phyloP scores from a whole-genome alignment of 2,797 vertebrate genomes.

The Cyclura pinguis region DNA sequence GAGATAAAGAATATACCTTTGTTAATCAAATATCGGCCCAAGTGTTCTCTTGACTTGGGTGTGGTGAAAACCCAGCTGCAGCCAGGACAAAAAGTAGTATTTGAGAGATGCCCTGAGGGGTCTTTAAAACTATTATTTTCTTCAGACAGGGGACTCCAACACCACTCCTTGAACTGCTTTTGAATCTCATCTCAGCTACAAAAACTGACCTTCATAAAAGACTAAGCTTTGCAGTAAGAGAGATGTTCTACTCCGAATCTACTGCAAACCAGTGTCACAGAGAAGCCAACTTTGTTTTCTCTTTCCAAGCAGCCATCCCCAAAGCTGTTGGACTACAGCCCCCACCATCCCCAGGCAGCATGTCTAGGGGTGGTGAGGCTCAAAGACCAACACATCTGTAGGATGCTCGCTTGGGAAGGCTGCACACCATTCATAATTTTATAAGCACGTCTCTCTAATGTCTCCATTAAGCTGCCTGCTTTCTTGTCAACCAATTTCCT shows the following conservation, averaged over 20 bases:
- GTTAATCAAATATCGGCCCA: neutral
- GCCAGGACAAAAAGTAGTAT: neutral
- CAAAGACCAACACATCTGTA: neutral
- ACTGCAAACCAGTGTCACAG: neutral
- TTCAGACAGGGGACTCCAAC: neutral
- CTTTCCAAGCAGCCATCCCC: neutral
- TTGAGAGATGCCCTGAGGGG: neutral
- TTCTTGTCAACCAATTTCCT: constrained; percentile 16
- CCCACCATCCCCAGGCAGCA: neutral
- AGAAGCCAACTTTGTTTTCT: neutral
- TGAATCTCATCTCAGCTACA: too few species aligned
- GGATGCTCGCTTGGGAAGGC: neutral
- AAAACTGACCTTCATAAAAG: neutral
- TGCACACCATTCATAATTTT: neutral
- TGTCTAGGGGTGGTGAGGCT: neutral
- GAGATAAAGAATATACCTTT: neutral
- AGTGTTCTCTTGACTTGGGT: neutral
- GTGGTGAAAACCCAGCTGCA: neutral
- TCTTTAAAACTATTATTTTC: neutral
- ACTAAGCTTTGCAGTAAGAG: neutral
- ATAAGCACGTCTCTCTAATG: neutral
- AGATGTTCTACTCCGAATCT: neutral
- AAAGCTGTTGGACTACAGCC: too few species aligned
- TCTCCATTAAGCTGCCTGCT: neutral
- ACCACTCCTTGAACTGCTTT: neutral